Evolutionary conservation across 1,140 invertebrate genomes (phyloP).

Genomic region (Drosophila kohkoa): DNA sequence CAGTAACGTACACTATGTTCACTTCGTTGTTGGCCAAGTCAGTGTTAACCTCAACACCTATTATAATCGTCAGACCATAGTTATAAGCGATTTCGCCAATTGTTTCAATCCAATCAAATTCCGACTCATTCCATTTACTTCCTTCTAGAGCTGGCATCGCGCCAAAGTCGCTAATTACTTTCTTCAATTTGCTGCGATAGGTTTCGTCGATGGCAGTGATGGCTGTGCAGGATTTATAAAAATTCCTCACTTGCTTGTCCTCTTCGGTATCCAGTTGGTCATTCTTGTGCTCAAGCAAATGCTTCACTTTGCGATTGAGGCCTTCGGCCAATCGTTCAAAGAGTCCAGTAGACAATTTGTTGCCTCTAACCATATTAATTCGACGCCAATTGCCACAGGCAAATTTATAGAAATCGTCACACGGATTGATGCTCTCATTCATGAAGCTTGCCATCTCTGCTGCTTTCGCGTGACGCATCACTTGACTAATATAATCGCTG

Average conservation of each 20-base stretch:
- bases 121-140: slow-evolving; percentile 31
- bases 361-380: slow-evolving; percentile 56
- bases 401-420: slow-evolving; percentile 88
- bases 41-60: slow-evolving; percentile 49
- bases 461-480: slow-evolving; percentile 14
- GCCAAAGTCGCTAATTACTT: slow-evolving; percentile 49
- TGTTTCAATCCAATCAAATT: slow-evolving; percentile 56
- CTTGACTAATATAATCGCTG: neutral
- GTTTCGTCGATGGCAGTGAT: slow-evolving; percentile 17
- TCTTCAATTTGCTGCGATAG: slow-evolving; percentile 25
- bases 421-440: slow-evolving; percentile 86
- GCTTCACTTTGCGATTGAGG: slow-evolving; percentile 54
- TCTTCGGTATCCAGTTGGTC: slow-evolving; percentile 13
- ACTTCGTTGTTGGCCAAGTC: slow-evolving; percentile 59
- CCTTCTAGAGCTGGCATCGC: slow-evolving; percentile 52
- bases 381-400: slow-evolving; percentile 86
- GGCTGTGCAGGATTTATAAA: slow-evolving; percentile 45
- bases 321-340: slow-evolving; percentile 63
- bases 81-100: slow-evolving; percentile 7
- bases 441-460: no score
- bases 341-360: slow-evolving; percentile 59
- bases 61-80: slow-evolving; percentile 45
- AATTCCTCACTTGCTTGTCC: slow-evolving; percentile 52
- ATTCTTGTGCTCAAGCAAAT: slow-evolving; percentile 31
- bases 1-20: slow-evolving; percentile 59